phyloP scores from a whole-genome alignment of 2,797 vertebrate genomes.

The Dicrostonyx torquatus region DNA sequence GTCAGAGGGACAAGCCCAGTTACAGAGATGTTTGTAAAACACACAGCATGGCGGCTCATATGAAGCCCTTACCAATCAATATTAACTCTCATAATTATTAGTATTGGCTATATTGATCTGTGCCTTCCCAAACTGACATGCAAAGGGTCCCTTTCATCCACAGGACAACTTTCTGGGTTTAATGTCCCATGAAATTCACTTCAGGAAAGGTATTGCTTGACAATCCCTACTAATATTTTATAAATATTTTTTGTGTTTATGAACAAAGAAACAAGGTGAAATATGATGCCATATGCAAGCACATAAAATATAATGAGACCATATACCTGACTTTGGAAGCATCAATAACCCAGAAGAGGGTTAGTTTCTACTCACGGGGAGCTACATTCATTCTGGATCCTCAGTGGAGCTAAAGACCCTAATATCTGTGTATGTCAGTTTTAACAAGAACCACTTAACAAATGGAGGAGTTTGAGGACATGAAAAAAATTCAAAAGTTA shows the following conservation, averaged over 20 bases:
- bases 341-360: neutral
- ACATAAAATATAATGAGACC: neutral
- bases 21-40: neutral
- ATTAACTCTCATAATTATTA: conserved; percentile 1
- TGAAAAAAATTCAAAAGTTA: neutral
- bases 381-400: conserved; percentile 7
- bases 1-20: neutral
- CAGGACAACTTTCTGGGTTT: neutral
- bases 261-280: conserved; percentile 39
- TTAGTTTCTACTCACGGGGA: neutral
- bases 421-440: conserved; percentile 5
- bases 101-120: neutral
- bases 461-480: neutral
- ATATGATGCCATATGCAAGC: neutral
- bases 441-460: neutral
- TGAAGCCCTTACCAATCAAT: neutral
- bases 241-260: conserved; percentile 2
- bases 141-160: neutral
- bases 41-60: too few species aligned
- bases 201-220: neutral
- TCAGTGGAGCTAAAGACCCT: neutral
- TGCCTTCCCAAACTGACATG: neutral
- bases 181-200: neutral
- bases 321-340: neutral
- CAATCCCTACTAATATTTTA: neutral